Percentiles rank a stretch among this genome's conserved stretches.
These are phyloP conservation scores for Sphinx pinastri DNA, from an alignment of 2,888 invertebrate species.

Conservation along the genomic window DNA sequence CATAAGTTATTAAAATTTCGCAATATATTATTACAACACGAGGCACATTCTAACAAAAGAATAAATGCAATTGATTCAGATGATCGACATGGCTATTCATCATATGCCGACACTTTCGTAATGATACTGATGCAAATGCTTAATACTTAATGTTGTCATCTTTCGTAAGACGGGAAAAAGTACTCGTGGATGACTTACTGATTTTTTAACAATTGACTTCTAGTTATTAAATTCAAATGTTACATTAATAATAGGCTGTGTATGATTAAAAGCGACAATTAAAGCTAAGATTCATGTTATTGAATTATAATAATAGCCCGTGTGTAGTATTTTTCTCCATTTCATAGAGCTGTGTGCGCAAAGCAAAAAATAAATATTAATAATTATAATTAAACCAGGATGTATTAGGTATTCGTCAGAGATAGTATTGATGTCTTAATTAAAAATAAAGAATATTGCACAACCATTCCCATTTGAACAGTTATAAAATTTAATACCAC, in stretches of 20 bases:
- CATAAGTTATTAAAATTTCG: slow-evolving; percentile 13
- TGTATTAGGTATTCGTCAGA: too few relatives aligned
- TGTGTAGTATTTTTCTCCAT: too few relatives aligned
- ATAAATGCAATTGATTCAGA: slow-evolving; percentile 13
- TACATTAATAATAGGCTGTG: too few relatives aligned
- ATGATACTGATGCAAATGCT: slow-evolving; percentile 17
- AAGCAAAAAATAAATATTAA: too few relatives aligned
- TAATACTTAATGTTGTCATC: slow-evolving; percentile 15
- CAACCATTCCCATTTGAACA: too few relatives aligned
- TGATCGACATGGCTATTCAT: slow-evolving; percentile 14
- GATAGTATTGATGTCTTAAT: too few relatives aligned
- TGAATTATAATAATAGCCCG: too few relatives aligned
- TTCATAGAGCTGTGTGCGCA: too few relatives aligned
- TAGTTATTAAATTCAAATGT: not conserved
- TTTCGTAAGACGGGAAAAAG: not conserved
- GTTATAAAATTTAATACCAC: not conserved
- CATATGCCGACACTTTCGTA: slow-evolving; percentile 10
- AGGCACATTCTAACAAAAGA: slow-evolving; percentile 21
- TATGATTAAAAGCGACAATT: too few relatives aligned
- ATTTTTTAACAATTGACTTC: not conserved
- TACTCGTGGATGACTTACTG: not conserved
- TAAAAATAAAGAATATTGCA: too few relatives aligned
- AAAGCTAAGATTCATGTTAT: too few relatives aligned
- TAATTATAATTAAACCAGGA: too few relatives aligned
- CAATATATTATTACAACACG: slow-evolving; percentile 10